These are phyloP conservation scores for Polia nebulosa DNA, from an alignment of 2,888 invertebrate species.

Conservation along the genomic window DNA sequence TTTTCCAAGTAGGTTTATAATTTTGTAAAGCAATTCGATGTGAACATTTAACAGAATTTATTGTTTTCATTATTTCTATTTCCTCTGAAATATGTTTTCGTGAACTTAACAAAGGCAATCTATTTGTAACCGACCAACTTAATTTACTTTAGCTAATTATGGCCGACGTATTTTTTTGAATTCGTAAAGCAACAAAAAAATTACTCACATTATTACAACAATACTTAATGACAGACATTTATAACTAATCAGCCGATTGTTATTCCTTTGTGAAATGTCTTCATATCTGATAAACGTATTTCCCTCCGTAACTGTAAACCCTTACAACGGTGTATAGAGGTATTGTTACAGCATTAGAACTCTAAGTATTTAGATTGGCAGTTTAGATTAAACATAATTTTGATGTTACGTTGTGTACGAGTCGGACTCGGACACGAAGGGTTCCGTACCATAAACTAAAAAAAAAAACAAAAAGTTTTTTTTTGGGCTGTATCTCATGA, in stretches of 20 bases:
- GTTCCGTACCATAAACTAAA: too few species aligned
- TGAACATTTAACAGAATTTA: background rate
- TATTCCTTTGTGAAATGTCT: background rate
- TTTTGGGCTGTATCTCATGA: too few species aligned
- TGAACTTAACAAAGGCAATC: slow-evolving; percentile 12
- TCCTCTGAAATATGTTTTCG: slow-evolving; percentile 5
- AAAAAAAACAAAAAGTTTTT: too few species aligned
- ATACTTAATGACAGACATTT: background rate
- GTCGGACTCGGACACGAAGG: too few species aligned
- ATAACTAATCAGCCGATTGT: background rate
- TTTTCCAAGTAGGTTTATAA: background rate
- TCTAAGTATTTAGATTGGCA: background rate
- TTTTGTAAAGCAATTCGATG: slow-evolving; percentile 13
- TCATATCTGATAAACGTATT: background rate
- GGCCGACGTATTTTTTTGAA: background rate
- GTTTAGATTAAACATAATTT: too few species aligned
- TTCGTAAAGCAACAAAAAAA: background rate
- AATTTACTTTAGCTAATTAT: slow-evolving; percentile 7
- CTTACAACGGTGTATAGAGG: background rate
- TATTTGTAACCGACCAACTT: slow-evolving; percentile 32
- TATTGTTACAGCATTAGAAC: background rate
- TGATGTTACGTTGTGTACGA: too few species aligned
- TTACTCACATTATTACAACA: background rate
- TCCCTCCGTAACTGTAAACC: background rate
- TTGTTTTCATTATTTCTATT: background rate